A percentile compares a stretch with the other conserved stretches of the same genome.
These are phyloP conservation scores for Scelioninae gen. 2 DNA, from an alignment of 2,888 invertebrate genomes.

Conservation along the genomic window DNA sequence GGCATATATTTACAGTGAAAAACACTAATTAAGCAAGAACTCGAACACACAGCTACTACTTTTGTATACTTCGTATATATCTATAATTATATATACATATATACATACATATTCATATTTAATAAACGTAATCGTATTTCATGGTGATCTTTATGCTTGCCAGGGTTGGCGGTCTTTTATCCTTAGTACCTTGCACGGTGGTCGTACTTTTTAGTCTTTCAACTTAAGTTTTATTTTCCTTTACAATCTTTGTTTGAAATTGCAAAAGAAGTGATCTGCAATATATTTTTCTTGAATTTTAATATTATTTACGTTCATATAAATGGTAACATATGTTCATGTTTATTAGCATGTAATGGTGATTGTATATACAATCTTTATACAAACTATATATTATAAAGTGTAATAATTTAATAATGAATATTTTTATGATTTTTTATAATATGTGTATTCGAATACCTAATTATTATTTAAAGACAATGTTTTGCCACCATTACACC, in stretches of 20 bases:
- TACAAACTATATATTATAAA: too few relatives aligned
- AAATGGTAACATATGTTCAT: background rate
- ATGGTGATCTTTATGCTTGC: constrained; percentile 75
- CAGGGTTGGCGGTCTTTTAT: constrained; percentile 74
- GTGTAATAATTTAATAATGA: too few relatives aligned
- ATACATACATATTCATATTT: constrained; percentile 74
- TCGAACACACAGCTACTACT: constrained; percentile 53
- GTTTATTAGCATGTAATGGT: background rate
- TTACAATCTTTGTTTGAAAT: too few relatives aligned
- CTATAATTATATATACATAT: constrained; percentile 73
- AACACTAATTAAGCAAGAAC: constrained; percentile 58
- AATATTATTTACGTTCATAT: background rate
- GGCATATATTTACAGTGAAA: constrained; percentile 42
- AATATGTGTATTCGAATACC: too few relatives aligned
- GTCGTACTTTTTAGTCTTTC: constrained; percentile 71
- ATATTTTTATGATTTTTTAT: too few relatives aligned
- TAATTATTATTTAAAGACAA: too few relatives aligned
- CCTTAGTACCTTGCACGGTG: constrained; percentile 72
- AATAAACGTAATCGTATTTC: constrained; percentile 75
- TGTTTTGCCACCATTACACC: too few relatives aligned
- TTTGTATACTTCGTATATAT: constrained; percentile 73
- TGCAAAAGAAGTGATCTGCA: too few relatives aligned
- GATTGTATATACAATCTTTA: background rate
- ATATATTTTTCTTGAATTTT: constrained; percentile 25
- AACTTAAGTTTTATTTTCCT: constrained; percentile 42